Evolutionary conservation across 2,888 invertebrate genomes (phyloP).

Genomic region (Adineta ricciae): DNA sequence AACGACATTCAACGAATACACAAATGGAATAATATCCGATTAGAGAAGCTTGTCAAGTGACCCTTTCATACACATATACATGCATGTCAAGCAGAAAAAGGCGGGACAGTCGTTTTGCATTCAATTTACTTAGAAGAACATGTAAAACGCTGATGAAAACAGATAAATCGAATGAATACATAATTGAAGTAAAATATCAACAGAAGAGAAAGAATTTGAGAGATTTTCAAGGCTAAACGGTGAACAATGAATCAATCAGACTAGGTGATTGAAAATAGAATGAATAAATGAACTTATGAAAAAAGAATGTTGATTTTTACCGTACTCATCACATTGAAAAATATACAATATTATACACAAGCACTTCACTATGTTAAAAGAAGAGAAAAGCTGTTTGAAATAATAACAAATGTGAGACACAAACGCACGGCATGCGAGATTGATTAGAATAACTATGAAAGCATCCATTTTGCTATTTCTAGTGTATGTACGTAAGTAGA

Average conservation of each 20-base stretch:
- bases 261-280: background rate
- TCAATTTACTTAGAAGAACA: background rate
- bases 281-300: background rate
- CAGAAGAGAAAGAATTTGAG: background rate
- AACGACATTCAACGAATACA: background rate
- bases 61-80: background rate
- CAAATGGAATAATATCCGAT: constrained; percentile 5
- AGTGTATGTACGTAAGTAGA: background rate
- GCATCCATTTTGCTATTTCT: background rate
- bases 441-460: background rate
- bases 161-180: constrained; percentile 6
- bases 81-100: background rate
- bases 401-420: constrained; percentile 8
- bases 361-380: background rate
- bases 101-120: background rate
- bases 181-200: background rate
- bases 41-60: background rate
- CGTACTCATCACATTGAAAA: background rate
- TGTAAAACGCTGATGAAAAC: background rate
- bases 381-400: background rate
- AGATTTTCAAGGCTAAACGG: background rate
- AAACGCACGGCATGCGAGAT: background rate
- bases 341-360: background rate
- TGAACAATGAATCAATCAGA: background rate
- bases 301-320: background rate